Percentiles rank a stretch among this genome's conserved stretches.
These are phyloP conservation scores for Lapara coniferarum DNA, from an alignment of 2,888 invertebrate genomes.

Conservation along the genomic window DNA sequence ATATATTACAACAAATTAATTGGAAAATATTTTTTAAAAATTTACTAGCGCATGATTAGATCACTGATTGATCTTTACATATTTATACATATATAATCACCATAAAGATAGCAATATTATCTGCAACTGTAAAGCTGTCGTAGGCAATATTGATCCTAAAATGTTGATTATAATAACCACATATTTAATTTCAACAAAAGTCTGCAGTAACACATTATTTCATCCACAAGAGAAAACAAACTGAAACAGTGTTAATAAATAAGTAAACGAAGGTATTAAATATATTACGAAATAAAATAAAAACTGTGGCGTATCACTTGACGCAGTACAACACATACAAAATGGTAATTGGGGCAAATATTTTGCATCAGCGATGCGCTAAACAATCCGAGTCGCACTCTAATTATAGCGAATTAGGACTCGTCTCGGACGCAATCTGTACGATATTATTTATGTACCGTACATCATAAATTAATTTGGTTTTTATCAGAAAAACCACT, in stretches of 20 bases:
- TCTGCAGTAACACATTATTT: neutral
- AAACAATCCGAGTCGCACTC: slow-evolving; percentile 64
- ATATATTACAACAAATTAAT: too few species aligned
- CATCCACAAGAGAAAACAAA: neutral
- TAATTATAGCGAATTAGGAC: slow-evolving; percentile 63
- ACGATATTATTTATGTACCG: slow-evolving; percentile 46
- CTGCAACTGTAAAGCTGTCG: too few species aligned
- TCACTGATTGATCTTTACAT: too few species aligned
- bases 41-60: too few species aligned
- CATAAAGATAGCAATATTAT: too few species aligned
- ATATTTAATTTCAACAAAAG: too few species aligned
- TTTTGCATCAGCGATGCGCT: slow-evolving; percentile 62
- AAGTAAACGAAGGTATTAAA: neutral
- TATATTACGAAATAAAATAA: neutral
- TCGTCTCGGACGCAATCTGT: slow-evolving; percentile 59
- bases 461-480: slow-evolving; percentile 24
- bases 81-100: too few species aligned
- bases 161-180: too few species aligned
- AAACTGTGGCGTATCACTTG: neutral
- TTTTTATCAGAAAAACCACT: slow-evolving; percentile 7
- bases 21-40: too few species aligned
- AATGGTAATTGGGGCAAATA: slow-evolving; percentile 65
- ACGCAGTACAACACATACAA: slow-evolving; percentile 21
- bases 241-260: neutral
- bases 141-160: too few species aligned